These are phyloP conservation scores for Eupsilia transversa DNA, from an alignment of 2,888 invertebrate genomes.

Conservation along the genomic window DNA sequence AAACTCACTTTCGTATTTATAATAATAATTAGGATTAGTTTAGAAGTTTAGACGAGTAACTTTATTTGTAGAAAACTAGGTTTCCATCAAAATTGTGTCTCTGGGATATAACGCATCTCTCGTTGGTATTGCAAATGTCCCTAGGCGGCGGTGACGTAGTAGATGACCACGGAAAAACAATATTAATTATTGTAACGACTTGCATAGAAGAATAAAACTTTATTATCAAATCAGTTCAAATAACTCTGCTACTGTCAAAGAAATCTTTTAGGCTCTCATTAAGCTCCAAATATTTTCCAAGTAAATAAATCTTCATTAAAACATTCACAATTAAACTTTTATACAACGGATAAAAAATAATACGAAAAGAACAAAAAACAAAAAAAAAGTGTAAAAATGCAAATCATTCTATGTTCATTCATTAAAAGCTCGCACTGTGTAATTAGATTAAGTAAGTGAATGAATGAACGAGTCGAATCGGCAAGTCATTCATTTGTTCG, in stretches of 20 bases:
- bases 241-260: background rate
- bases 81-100: too few species aligned
- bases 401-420: constrained; percentile 79
- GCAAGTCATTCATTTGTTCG: constrained; percentile 75
- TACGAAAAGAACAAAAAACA: constrained; percentile 55
- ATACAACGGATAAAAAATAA: constrained; percentile 37
- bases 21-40: too few species aligned
- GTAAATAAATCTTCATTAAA: constrained; percentile 59
- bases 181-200: background rate
- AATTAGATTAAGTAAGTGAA: constrained; percentile 80
- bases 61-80: too few species aligned
- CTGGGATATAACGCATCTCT: too few species aligned
- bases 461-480: constrained; percentile 68
- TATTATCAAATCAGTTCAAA: background rate
- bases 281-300: constrained; percentile 2
- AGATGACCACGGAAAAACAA: background rate
- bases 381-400: constrained; percentile 70
- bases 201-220: background rate
- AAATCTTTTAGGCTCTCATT: background rate
- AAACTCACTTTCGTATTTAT: too few species aligned
- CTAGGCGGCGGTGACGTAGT: too few species aligned
- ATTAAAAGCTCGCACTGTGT: constrained; percentile 72
- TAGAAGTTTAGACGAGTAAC: too few species aligned
- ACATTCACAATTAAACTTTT: constrained; percentile 47
- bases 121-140: too few species aligned